Evolutionary conservation across 2,888 invertebrate genomes (phyloP), one percentile per base, ranked within the genome.

Genomic region (Imbricaverruca yamaguchii): DNA sequence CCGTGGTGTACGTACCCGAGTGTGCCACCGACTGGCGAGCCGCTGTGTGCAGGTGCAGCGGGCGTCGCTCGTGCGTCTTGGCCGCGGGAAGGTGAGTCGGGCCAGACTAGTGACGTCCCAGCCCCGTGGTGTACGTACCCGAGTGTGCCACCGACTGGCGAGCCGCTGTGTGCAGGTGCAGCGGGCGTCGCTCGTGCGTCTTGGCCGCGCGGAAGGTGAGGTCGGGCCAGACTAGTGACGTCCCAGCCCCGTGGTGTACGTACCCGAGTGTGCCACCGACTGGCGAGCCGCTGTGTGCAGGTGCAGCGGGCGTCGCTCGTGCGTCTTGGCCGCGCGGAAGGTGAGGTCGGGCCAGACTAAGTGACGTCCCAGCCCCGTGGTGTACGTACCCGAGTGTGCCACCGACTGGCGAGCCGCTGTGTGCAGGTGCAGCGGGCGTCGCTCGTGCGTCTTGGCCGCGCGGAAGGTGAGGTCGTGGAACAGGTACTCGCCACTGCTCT

Each of bases 391-490:
- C 15, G 74, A 74, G 80, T 86, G 84, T 3, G 84, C 84, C 15
- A 85, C 83, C 6, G 85, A 84, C 79, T 84, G 84, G 80, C 88
- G 83, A 3, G 87, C 86, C 82, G 86, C 86, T 7, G 87, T 87
- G 53, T 81, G 82, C 53, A 88, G 83, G 55, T 83, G 83, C 69
- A 87, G 85, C n/a, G 84, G 84, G 23, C 87, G 86, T 81, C 87
- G 82, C 9, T 86, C 84, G 18, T 84, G 84, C 74, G 86, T 85
- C 79, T 87, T 86, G 6, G 84, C 81, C 23, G 87, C 86, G 78
- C 85, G 86, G 59, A 87, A 82, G 9, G 81, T 80, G 80, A 88
- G 84, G 82, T 87, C 86, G 83, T 87, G 88, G 83, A 84, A 86
- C 67, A 87, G 81, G 81, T 86, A 88, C 84, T 88, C 88, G 0